These are phyloP conservation scores for Abscondita cerata DNA, from an alignment of 2,888 invertebrate species.

Conservation along the genomic window DNA sequence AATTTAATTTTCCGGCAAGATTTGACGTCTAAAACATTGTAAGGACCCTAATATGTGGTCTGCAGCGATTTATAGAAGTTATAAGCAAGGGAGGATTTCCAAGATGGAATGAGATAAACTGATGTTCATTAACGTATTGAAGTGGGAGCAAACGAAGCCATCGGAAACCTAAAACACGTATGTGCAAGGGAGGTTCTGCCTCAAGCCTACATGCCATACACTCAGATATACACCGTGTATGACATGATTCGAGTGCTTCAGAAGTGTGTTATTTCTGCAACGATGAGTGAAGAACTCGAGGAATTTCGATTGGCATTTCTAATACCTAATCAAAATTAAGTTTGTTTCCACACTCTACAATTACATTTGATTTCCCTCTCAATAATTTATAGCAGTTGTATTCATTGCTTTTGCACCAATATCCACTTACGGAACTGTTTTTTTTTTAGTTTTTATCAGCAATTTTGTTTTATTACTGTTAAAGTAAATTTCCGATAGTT, in stretches of 20 bases:
- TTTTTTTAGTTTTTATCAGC: too few species aligned
- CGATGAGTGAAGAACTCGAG: constrained; percentile 33
- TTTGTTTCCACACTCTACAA: constrained; percentile 17
- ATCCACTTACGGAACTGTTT: too few species aligned
- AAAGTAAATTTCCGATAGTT: too few species aligned
- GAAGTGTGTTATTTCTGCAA: constrained; percentile 34
- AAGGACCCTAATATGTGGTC: constrained; percentile 36
- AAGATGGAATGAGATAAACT: constrained; percentile 50
- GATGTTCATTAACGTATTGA: constrained; percentile 49
- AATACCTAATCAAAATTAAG: constrained; percentile 29
- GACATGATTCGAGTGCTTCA: constrained; percentile 35
- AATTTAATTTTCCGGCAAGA: constrained; percentile 28
- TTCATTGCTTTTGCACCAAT: neutral
- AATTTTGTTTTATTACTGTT: too few species aligned
- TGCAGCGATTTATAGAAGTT: constrained; percentile 31
- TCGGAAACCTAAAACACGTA: constrained; percentile 51
- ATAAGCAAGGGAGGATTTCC: constrained; percentile 40
- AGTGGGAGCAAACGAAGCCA: constrained; percentile 43
- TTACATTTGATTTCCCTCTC: constrained; percentile 16
- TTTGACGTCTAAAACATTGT: constrained; percentile 29
- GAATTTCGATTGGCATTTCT: constrained; percentile 31
- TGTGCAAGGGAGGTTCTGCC: constrained; percentile 44
- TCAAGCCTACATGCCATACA: constrained; percentile 35
- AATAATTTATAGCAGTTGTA: neutral
- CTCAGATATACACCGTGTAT: constrained; percentile 34